Evolutionary conservation across 2,888 invertebrate species (phyloP), one percentile per base, ranked within the genome.

Genomic region (Steinernema scapterisci): DNA sequence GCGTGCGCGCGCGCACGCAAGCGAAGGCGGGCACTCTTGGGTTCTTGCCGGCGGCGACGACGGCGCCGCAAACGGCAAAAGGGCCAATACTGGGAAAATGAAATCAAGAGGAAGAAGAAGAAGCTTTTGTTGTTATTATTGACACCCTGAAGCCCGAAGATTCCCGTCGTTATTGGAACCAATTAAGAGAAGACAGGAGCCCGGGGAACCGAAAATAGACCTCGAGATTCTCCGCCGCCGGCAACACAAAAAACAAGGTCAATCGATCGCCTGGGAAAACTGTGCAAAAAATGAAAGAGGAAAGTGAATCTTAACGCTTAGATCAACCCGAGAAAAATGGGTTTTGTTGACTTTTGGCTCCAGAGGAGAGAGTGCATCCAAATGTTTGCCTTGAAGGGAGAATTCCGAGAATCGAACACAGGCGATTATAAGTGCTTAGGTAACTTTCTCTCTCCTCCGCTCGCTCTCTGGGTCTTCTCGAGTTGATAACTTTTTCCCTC

Each of bases 101-200:
- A n/a, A n/a, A n/a, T n/a, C n/a, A n/a, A n/a, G n/a, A n/a, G n/a
- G n/a, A n/a, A n/a, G n/a, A n/a, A 27, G 63, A 25, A 38, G 38
- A 38, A 38, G 27, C 63, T n/a, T 63, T 54, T 54, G 54, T 54
- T 63, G 63, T 63, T 63, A 63, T 63, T 63, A 63, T 63, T 63
- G 63, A 63, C 63, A 63, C 63, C 63, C 63, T 25, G 5, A 9
- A 27, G 21, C 19, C 13, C 13, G 38, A 6, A 3, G 38, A 3
- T 9, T 38, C 48, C 5, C 7, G 6, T 48, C 48, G 48, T 54
- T 16, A 63, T 31, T 25, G 31, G 63, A 27, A 27, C 31, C 63
- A 31, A 31, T 31, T 31, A 31, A 63, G 31, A 16, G 31, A 25
- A 16, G 16, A 6, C 9, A 9, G 38, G 38, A 38, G 38, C n/a